Percentiles rank a stretch among this genome's conserved stretches.
These are phyloP conservation scores for Triplophysa yarkandensis DNA, from an alignment of 2,797 vertebrate species.

Conservation along the genomic window DNA sequence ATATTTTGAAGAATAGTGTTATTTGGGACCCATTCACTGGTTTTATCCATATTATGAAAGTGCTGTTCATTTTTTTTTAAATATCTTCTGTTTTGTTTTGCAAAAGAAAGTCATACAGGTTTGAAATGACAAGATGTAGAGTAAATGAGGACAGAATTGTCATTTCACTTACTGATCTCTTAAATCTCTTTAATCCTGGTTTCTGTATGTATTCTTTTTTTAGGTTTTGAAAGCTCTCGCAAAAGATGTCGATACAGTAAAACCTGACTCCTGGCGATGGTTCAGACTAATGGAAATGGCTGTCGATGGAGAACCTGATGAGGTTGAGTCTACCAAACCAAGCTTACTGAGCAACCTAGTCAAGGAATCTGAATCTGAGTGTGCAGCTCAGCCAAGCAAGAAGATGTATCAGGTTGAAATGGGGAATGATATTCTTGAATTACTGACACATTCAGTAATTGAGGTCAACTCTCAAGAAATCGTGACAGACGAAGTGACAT, in stretches of 20 bases:
- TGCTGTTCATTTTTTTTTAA: too few species aligned
- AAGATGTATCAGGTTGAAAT: constrained; percentile 57
- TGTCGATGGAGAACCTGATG: constrained; percentile 66
- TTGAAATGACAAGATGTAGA: too few species aligned
- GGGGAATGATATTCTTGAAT: constrained; percentile 72
- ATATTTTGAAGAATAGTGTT: too few species aligned
- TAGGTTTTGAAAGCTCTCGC: constrained; percentile 40
- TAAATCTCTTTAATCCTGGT: not conserved
- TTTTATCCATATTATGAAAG: too few species aligned
- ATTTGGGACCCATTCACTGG: too few species aligned
- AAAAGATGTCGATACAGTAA: constrained; percentile 29
- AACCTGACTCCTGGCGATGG: constrained; percentile 71
- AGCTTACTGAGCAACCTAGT: constrained; percentile 29
- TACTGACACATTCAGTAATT: constrained; percentile 60
- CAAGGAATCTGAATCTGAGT: constrained; percentile 44
- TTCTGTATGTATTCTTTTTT: not conserved
- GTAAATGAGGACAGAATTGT: not conserved
- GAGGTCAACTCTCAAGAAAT: constrained; percentile 33
- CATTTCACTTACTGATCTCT: too few species aligned
- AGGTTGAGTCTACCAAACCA: constrained; percentile 28
- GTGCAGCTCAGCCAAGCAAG: constrained; percentile 49
- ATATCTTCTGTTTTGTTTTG: too few species aligned
- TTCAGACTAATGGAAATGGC: constrained; percentile 77
- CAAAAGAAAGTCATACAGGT: too few species aligned
- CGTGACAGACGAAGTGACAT: constrained; percentile 69